A percentile compares a stretch with the other conserved stretches of the same genome.
These are phyloP conservation scores for Lasioglossum malachurum DNA, from an alignment of 2,888 invertebrate species.

Conservation along the genomic window DNA sequence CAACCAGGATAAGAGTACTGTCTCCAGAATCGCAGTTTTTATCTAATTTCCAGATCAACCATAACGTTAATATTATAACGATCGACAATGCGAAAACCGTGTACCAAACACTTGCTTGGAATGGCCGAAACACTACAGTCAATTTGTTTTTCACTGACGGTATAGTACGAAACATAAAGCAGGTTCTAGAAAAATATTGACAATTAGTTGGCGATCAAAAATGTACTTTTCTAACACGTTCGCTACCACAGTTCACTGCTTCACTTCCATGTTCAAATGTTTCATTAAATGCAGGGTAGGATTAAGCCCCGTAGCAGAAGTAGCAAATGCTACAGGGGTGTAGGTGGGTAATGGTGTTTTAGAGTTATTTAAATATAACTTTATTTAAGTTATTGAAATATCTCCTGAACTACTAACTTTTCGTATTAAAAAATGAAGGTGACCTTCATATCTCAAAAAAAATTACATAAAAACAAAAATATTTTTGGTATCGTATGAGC, in stretches of 20 bases:
- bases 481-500: too few species aligned
- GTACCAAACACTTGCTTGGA: constrained; percentile 72
- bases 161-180: constrained; percentile 75
- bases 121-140: constrained; percentile 70
- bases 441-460: too few species aligned
- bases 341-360: too few species aligned
- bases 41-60: constrained; percentile 64
- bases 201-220: not conserved
- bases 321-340: too few species aligned
- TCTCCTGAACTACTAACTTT: too few species aligned
- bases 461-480: too few species aligned
- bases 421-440: too few species aligned
- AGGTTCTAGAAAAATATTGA: constrained; percentile 65
- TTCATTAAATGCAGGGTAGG: not conserved
- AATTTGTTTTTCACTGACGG: constrained; percentile 68
- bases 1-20: constrained; percentile 67
- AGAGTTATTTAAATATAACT: too few species aligned
- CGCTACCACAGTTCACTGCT: not conserved
- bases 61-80: constrained; percentile 57
- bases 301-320: too few species aligned
- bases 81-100: constrained; percentile 59
- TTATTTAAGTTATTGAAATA: too few species aligned
- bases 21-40: constrained; percentile 46
- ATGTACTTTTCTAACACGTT: not conserved
- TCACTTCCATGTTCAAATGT: not conserved